Conservation (phyloP, 2,113 vertebrate genomes). For the Lamprotornis superbus region DNA sequence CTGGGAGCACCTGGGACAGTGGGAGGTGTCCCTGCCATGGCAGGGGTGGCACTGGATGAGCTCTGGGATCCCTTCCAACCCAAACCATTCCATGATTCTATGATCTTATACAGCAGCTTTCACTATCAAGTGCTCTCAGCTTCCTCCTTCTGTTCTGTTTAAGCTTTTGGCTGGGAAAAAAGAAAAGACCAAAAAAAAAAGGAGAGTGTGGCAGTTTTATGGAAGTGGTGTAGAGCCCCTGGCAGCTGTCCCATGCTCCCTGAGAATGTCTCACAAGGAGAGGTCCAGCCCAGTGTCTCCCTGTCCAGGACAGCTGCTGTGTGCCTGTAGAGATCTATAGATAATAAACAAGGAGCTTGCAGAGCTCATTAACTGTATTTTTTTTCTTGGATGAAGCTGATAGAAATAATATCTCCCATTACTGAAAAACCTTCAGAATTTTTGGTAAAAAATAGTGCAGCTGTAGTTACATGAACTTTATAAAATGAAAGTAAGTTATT, state of each 20-base stretch:
- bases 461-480: not conserved
- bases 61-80: not conserved
- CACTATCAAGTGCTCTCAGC: not conserved
- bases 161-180: not conserved
- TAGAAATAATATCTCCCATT: not conserved
- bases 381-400: not conserved
- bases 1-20: not conserved
- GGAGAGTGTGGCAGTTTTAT: fast-evolving
- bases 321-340: fast-evolving
- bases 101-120: not conserved
- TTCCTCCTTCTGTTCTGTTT: not conserved
- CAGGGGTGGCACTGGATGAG: fast-evolving
- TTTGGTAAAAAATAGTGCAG: fast-evolving
- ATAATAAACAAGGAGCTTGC: fast-evolving
- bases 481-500: not conserved
- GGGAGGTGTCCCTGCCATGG: not conserved
- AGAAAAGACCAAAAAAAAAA: fast-evolving
- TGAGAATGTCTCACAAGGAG: fast-evolving
- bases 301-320: not conserved
- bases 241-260: not conserved
- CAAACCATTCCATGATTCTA: not conserved
- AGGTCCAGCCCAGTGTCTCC: fast-evolving
- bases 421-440: fast-evolving
- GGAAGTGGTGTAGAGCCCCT: not conserved
- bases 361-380: fast-evolving